Evolutionary conservation across 2,113 vertebrate species (phyloP), one percentile per base, ranked within the genome.

Genomic region (Rutilus rutilus): DNA sequence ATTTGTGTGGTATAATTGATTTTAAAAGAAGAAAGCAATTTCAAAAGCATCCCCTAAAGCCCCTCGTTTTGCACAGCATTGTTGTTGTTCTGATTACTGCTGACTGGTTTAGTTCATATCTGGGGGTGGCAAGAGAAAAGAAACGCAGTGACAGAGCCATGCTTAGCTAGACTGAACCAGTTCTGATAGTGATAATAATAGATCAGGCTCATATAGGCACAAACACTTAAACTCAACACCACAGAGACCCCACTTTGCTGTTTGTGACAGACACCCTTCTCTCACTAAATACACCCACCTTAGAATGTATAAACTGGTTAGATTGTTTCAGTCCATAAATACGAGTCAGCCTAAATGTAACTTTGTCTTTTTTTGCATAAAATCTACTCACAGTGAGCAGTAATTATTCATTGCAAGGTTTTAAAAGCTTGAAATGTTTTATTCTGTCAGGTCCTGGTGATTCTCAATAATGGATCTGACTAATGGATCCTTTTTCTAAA

Each of bases 121-220:
- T 82, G 86, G 81, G 78, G 87, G 87, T 86, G 86, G 81, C 42
- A 65, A 84, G 82, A 74, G 47, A 85, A 79, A 83, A 79, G 54
- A 52, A 82, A 42, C 6, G 54, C 52, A 78, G 81, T 57, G 74
- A 54, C 52, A 42, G 80, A 36, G 54, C 52, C 15, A n/a, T 73
- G 83, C 33, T 78, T 59, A 73, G 50, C 82, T 73, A 52, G 82
- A 84, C 77, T 84, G 57, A 87, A 87, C 50, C 76, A 77, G 78
- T 82, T 86, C 71, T 57, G 54, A 86, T 80, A 79, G 75, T 50
- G 80, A 86, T 87, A 87, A 87, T 84, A 89, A 87, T 85, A 84
- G 80, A 86, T 84, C 54, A 54, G 69, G 78, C 69, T 82, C 82
- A 85, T 85, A 73, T 71, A 76, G 67, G 74, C 57, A 50, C 27